Evolutionary conservation across 1,140 invertebrate genomes (phyloP).

Genomic region (Amyelois transitella): DNA sequence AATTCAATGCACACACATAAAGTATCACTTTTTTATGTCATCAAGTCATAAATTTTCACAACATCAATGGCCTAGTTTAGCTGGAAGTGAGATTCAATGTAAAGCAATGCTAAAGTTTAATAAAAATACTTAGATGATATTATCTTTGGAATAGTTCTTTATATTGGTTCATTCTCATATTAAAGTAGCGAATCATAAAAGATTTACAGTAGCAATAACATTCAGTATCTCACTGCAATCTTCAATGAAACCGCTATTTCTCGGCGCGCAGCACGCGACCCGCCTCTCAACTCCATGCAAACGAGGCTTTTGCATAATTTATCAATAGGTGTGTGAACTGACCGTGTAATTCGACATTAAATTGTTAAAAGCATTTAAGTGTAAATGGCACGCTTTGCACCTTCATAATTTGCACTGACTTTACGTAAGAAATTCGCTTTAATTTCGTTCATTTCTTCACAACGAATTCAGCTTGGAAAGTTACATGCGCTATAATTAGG

Average conservation of each 20-base stretch:
- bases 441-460: too few relatives aligned
- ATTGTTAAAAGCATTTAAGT: neutral
- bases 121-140: too few relatives aligned
- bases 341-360: slow-evolving; percentile 8
- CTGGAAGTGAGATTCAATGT: too few relatives aligned
- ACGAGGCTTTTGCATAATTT: slow-evolving; percentile 16
- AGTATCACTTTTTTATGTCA: too few relatives aligned
- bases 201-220: neutral
- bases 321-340: slow-evolving; percentile 14
- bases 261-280: neutral
- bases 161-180: neutral
- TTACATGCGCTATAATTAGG: too few relatives aligned
- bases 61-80: too few relatives aligned
- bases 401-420: neutral
- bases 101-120: too few relatives aligned
- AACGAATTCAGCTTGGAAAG: too few relatives aligned
- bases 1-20: too few relatives aligned
- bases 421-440: neutral
- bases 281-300: slow-evolving; percentile 6
- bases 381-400: neutral
- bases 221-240: neutral
- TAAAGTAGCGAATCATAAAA: neutral
- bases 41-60: too few relatives aligned
- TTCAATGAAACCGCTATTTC: neutral
- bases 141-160: too few relatives aligned